A percentile compares a stretch with the other conserved stretches of the same genome.
Conservation (phyloP, 2,888 invertebrate genomes). For the Cyclophora punctaria region DNA sequence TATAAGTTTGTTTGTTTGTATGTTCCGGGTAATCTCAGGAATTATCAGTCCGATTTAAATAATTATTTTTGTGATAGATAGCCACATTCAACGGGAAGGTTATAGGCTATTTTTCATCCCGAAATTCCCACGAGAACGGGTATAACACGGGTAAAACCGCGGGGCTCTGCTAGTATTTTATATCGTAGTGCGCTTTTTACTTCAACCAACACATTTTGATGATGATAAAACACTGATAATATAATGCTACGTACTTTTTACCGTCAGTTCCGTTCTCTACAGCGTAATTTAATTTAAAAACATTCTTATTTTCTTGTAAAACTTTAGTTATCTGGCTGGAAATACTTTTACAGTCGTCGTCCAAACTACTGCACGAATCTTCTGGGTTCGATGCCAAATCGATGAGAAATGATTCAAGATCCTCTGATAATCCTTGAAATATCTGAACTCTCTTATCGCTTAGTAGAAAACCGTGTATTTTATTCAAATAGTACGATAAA, state of each 20-base stretch:
- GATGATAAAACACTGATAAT: too few species aligned
- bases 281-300: constrained; percentile 15
- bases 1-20: too few species aligned
- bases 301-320: constrained; percentile 16
- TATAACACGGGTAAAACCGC: too few species aligned
- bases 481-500: constrained; percentile 18
- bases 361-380: constrained; percentile 15
- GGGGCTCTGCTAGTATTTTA: too few species aligned
- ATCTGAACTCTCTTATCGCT: constrained; percentile 16
- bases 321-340: constrained; percentile 18
- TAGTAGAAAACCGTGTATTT: constrained; percentile 21
- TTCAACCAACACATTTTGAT: too few species aligned
- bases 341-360: constrained; percentile 7
- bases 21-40: too few species aligned
- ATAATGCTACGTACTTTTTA: constrained; percentile 16
- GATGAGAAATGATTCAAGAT: constrained; percentile 23
- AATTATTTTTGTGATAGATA: too few species aligned
- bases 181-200: too few species aligned
- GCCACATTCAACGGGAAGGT: too few species aligned
- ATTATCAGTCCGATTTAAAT: too few species aligned
- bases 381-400: constrained; percentile 19
- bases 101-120: too few species aligned
- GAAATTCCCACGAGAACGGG: too few species aligned
- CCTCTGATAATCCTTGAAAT: constrained; percentile 18
- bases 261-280: constrained; percentile 13